phyloP scores from a whole-genome alignment of 2,888 invertebrate genomes.

The Candidula unifasciata region DNA sequence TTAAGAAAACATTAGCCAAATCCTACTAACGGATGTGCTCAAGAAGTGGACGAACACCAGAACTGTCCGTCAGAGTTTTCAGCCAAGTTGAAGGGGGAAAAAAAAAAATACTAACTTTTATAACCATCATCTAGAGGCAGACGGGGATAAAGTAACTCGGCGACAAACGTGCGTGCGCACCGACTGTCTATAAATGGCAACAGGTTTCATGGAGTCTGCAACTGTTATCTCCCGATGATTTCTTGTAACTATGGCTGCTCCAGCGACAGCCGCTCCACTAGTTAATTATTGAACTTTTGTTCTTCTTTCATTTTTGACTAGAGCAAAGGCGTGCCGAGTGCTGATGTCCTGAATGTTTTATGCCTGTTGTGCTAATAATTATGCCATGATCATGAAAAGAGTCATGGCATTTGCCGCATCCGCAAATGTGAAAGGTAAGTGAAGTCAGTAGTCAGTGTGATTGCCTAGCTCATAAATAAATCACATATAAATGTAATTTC shows the following conservation, averaged over 20 bases:
- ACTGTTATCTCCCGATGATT: constrained; percentile 36
- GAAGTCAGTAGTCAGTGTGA: too few relatives aligned
- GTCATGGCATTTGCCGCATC: constrained; percentile 51
- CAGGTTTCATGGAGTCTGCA: constrained; percentile 24
- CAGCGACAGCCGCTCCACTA: too few relatives aligned
- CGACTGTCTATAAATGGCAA: constrained; percentile 50
- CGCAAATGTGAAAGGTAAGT: constrained; percentile 44
- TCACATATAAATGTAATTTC: too few relatives aligned
- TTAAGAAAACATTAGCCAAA: too few relatives aligned
- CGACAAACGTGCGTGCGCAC: constrained; percentile 35
- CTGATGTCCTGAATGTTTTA: neutral
- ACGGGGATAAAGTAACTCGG: neutral
- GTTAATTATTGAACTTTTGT: neutral
- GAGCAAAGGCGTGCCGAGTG: neutral
- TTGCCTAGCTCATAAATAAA: too few relatives aligned
- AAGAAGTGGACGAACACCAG: too few relatives aligned
- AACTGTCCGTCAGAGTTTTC: too few relatives aligned
- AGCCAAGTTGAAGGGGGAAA: too few relatives aligned
- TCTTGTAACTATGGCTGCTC: constrained; percentile 51
- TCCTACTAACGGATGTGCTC: too few relatives aligned
- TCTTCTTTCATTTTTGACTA: neutral
- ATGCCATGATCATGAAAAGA: constrained; percentile 48
- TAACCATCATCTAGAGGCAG: too few relatives aligned
- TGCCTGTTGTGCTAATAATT: neutral
- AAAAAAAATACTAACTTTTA: too few relatives aligned